These are phyloP conservation scores for Agrilus cyanescens DNA, from an alignment of 2,888 invertebrate species.

Conservation along the genomic window DNA sequence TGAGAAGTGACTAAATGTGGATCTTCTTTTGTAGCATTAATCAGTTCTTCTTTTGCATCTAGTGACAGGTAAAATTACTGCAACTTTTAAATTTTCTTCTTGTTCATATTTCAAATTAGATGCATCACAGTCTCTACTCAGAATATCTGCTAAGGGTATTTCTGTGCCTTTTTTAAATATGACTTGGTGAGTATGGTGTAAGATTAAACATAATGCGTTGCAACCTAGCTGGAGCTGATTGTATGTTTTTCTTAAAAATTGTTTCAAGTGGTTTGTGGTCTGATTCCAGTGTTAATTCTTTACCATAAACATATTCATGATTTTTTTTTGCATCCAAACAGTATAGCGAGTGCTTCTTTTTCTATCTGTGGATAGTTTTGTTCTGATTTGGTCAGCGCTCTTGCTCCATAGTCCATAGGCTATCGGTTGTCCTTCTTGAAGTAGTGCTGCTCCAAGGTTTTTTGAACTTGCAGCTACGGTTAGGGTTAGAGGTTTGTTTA, in stretches of 20 bases:
- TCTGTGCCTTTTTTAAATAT: not conserved
- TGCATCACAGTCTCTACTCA: conserved; percentile 2
- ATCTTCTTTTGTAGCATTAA: not conserved
- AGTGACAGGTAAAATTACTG: not conserved
- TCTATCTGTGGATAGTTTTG: conserved; percentile 18
- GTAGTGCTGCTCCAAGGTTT: conserved; percentile 14
- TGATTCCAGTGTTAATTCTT: conserved; percentile 15
- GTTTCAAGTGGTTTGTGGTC: conserved; percentile 21
- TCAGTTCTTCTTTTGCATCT: no score
- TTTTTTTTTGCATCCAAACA: conserved; percentile 16
- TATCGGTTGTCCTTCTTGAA: conserved; percentile 19
- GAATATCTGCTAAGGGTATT: conserved; percentile 1
- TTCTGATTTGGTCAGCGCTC: conserved; percentile 15
- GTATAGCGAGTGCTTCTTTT: conserved; percentile 18
- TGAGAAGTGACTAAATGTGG: not conserved
- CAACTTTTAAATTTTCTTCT: not conserved
- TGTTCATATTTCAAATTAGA: not conserved
- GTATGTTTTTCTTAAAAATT: conserved; percentile 18
- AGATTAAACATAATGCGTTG: conserved; percentile 21
- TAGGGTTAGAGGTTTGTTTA: conserved; percentile 8
- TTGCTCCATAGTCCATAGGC: conserved; percentile 22
- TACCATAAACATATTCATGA: conserved; percentile 17
- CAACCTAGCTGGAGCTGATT: conserved; percentile 15
- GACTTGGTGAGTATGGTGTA: conserved; percentile 14
- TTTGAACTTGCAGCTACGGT: conserved; percentile 15